A percentile compares a stretch with the other conserved stretches of the same genome.
Evolutionary conservation across 2,797 vertebrate genomes (phyloP).

Genomic region (Eptatretus atami): DNA sequence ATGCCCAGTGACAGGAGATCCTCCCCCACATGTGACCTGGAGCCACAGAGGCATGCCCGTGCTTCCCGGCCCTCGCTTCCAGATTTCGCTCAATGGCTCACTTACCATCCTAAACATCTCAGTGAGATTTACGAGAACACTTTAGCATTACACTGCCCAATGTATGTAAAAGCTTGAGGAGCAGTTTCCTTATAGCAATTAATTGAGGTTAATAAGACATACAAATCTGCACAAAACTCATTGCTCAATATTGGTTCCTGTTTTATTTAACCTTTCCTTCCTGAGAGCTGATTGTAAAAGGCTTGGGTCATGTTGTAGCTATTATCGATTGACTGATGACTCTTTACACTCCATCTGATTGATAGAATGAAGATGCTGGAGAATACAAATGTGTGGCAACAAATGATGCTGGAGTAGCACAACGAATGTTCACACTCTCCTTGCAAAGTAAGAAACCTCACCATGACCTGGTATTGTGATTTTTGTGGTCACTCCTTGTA

Average conservation of each 20-base stretch:
- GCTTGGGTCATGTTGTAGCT: too few relatives aligned
- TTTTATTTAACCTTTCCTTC: too few relatives aligned
- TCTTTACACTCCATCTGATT: conserved; percentile 7
- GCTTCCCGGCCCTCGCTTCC: conserved; percentile 33
- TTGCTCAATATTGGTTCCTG: too few relatives aligned
- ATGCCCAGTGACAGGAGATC: conserved; percentile 65
- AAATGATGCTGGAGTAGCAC: conserved; percentile 52
- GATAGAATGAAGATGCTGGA: conserved; percentile 57
- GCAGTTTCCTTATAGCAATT: too few relatives aligned
- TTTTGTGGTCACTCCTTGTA: background rate
- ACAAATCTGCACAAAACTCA: too few relatives aligned
- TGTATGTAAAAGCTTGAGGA: too few relatives aligned
- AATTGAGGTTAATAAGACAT: too few relatives aligned
- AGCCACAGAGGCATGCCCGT: conserved; percentile 39
- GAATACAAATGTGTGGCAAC: conserved; percentile 61
- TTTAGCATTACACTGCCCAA: too few relatives aligned
- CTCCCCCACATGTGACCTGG: conserved; percentile 59
- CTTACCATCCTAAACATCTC: conserved; percentile 66
- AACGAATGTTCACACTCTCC: conserved; percentile 39
- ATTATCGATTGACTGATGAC: background rate
- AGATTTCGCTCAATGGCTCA: conserved; percentile 52
- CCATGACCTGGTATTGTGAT: background rate
- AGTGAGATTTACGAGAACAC: conserved; percentile 17
- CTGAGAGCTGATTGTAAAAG: too few relatives aligned
- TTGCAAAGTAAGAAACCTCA: conserved; percentile 40